phyloP scores from a whole-genome alignment of 1,140 invertebrate species.

The Aphaenogaster rudis region DNA sequence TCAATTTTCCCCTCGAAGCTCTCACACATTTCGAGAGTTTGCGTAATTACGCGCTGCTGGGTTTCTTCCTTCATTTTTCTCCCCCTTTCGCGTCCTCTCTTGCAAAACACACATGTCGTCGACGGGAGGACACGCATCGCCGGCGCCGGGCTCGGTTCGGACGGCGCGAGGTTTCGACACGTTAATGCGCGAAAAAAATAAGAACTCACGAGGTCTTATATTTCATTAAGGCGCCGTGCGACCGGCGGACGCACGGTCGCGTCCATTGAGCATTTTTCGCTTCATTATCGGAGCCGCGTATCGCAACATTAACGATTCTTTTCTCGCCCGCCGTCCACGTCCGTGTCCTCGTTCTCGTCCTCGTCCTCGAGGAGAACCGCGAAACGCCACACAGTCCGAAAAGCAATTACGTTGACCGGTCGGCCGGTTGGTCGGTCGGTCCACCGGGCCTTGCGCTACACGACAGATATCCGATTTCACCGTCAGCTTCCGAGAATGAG shows the following conservation, averaged over 20 bases:
- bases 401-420: conserved; percentile 75
- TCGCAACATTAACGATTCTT: conserved; percentile 74
- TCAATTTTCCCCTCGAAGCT: conserved; percentile 49
- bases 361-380: conserved; percentile 60
- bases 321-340: conserved; percentile 26
- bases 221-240: conserved; percentile 35
- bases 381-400: conserved; percentile 76
- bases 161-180: conserved; percentile 10
- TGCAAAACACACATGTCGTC: conserved; percentile 22
- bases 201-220: conserved; percentile 27
- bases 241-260: conserved; percentile 43
- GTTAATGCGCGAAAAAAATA: conserved; percentile 21
- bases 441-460: conserved; percentile 62
- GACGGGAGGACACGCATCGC: background rate
- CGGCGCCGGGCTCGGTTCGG: background rate
- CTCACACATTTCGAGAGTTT: conserved; percentile 42
- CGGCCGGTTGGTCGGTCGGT: conserved; percentile 28
- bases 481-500: conserved; percentile 79
- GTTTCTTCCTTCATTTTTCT: conserved; percentile 25
- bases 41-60: conserved; percentile 43
- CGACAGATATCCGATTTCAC: conserved; percentile 79
- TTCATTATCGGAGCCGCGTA: conserved; percentile 72
- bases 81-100: conserved; percentile 7
- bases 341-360: conserved; percentile 50
- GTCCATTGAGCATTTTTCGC: conserved; percentile 68